Evolutionary conservation across 2,797 vertebrate genomes (phyloP).

Genomic region (Parauchenoglanis ngamensis): DNA sequence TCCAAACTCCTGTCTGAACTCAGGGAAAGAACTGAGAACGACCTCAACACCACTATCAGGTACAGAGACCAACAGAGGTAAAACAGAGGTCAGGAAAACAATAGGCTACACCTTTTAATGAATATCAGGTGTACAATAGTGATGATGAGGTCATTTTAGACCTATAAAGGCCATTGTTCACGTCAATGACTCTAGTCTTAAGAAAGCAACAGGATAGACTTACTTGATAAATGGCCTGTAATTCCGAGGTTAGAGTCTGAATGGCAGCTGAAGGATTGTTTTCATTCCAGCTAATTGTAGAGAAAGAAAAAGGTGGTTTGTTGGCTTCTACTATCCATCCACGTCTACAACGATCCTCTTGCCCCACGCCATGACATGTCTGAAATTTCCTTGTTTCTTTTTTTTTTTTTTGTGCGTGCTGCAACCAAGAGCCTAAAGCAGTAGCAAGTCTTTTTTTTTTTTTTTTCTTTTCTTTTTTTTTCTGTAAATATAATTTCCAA

Average conservation of each 20-base stretch:
- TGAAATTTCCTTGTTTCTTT: not conserved
- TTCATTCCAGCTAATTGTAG: slow-evolving; percentile 3
- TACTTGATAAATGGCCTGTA: not conserved
- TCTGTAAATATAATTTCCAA: not conserved
- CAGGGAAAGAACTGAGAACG: slow-evolving; percentile 51
- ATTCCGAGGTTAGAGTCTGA: not conserved
- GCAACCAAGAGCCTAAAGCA: not conserved
- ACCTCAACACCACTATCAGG: slow-evolving; percentile 62
- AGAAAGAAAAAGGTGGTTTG: not conserved
- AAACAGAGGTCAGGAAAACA: slow-evolving; percentile 50
- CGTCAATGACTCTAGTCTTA: not conserved
- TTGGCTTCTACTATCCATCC: not conserved
- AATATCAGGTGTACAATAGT: not conserved
- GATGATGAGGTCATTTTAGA: slow-evolving; percentile 8
- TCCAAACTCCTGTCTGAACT: slow-evolving; percentile 50
- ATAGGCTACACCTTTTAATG: not conserved
- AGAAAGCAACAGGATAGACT: slow-evolving; percentile 2
- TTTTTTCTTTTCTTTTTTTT: not conserved
- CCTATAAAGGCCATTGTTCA: not conserved
- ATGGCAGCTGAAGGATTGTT: not conserved
- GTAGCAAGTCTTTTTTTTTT: not conserved
- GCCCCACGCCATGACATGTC: not conserved
- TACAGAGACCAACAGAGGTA: slow-evolving; percentile 48
- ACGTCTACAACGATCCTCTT: not conserved
- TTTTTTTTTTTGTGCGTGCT: not conserved